Evolutionary conservation across 2,797 vertebrate genomes (phyloP).

Genomic region (Sarcophilus harrisii): DNA sequence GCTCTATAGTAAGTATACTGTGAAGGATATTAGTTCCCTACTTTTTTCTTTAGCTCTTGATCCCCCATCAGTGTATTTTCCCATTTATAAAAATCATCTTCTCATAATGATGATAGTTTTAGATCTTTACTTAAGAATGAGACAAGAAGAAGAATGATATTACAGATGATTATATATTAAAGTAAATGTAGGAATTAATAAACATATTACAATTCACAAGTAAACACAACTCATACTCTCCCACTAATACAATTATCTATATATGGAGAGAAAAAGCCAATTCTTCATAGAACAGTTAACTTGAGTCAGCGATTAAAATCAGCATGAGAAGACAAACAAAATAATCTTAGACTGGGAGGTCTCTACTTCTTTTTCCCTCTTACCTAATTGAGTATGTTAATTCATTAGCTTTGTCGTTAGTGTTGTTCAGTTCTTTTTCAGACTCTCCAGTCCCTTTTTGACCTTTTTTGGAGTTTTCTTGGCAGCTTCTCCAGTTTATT

Average conservation of each 20-base stretch:
- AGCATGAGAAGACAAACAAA: not conserved
- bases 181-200: not conserved
- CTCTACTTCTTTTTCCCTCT: not conserved
- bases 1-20: not conserved
- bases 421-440: not conserved
- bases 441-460: not conserved
- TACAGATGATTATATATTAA: not conserved
- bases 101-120: not conserved
- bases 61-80: not conserved
- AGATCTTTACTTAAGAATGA: not conserved
- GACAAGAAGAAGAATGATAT: not conserved
- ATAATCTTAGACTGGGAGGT: not conserved
- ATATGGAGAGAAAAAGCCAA: not conserved
- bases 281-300: not conserved
- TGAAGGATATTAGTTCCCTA: not conserved
- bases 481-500: not conserved
- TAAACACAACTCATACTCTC: not conserved
- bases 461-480: not conserved
- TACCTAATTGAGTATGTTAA: not conserved
- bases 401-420: not conserved
- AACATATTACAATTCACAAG: not conserved
- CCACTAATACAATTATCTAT: not conserved
- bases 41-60: not conserved
- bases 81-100: not conserved
- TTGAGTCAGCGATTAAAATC: not conserved